Base-by-base conservation (phyloP, 1,140 invertebrate genomes). In the Helicoverpa zea region DNA sequence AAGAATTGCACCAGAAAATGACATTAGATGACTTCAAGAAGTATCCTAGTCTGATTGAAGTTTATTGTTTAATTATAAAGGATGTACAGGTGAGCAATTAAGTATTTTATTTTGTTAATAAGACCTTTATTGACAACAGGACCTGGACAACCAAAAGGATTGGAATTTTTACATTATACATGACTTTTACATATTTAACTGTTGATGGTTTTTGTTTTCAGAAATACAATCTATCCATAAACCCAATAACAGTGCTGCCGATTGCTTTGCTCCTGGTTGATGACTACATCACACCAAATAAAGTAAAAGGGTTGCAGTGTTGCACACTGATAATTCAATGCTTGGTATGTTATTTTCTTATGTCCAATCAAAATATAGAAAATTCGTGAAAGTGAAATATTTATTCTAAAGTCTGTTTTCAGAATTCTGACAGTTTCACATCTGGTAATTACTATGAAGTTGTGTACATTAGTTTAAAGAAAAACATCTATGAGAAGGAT, bases 381-480 rank as follows among this genome's bases (percentile, higher is more conserved):
- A 56, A 11, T 0, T 14, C 3, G 2, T 13, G n/a, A 14, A 52
- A 52, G 14, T 13, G 14, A 52, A 52, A 52, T 54, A 5, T 14
- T 54, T 18, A 58, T 16, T 16, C 16, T 58, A 3, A 5, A 58
- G 79, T 63, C 66, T 63, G 68, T 56, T 88, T 86, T 73, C 83
- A 94, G 92, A 87, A 87, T 30, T 5, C 66, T 16, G 64, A 83
- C 18, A 80, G 84, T 66, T 93, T 92, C 82, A 72, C 87, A n/a
- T 64, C 83, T 73, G 92, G 92, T 10, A 94, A 94, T 82, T 94
- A 90, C 72, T 93, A 92, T 89, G 92, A 92, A 80, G 91, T 94
- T 35, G 81, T 94, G 63, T 90, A 92, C 59, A 81, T 80, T 56
- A 88, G 84, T 68, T 51, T 94, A 3, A 89, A 83, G 43, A 92